phyloP scores from a whole-genome alignment of 2,888 invertebrate species.

The Callimorpha dominula region DNA sequence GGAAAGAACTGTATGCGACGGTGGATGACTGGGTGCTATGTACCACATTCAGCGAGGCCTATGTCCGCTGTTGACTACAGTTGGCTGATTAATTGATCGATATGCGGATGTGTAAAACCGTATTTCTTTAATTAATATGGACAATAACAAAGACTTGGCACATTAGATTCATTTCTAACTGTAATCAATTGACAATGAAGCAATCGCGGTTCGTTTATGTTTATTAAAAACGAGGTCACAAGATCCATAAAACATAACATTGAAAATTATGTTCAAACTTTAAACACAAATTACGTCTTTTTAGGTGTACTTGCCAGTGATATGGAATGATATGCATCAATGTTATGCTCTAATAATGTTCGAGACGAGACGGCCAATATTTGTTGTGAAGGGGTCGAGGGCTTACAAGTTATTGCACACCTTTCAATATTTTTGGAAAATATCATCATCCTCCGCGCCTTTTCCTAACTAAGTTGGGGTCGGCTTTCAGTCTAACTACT shows the following conservation, averaged over 20 bases:
- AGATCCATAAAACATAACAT: not conserved
- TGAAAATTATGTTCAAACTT: slow-evolving; percentile 4
- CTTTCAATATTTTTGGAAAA: not conserved
- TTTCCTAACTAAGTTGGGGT: no score
- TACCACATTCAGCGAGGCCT: no score
- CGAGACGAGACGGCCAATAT: slow-evolving; percentile 11
- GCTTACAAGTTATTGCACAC: not conserved
- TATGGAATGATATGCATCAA: not conserved
- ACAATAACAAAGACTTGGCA: not conserved
- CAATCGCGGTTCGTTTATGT: not conserved
- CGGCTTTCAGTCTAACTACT: no score
- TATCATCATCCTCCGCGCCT: no score
- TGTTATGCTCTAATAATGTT: slow-evolving; percentile 4
- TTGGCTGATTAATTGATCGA: no score
- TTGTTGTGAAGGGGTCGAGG: slow-evolving; percentile 8
- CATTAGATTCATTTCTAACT: not conserved
- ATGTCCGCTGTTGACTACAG: no score
- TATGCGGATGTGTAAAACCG: no score
- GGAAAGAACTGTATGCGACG: no score
- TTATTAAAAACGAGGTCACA: not conserved
- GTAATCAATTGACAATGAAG: slow-evolving; percentile 2
- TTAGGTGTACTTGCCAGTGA: not conserved
- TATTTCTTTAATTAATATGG: no score
- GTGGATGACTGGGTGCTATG: no score
- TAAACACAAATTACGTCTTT: slow-evolving; percentile 1